phyloP scores from a whole-genome alignment of 2,797 vertebrate genomes.

The Mormyrops boulengeri region DNA sequence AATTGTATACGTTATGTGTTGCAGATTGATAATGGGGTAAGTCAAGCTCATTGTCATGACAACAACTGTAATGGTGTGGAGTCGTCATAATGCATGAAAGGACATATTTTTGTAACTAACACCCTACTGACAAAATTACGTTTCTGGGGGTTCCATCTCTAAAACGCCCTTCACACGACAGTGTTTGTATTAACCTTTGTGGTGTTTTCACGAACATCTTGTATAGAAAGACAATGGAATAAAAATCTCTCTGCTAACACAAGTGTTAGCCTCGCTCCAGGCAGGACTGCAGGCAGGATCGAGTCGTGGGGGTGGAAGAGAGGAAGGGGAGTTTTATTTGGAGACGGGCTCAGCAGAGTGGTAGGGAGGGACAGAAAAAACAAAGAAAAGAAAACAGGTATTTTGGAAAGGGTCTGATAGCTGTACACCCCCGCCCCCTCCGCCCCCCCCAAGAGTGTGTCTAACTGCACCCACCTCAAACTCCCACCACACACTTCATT shows the following conservation, averaged over 20 bases:
- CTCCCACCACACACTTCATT: not conserved
- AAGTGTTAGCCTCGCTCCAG: not conserved
- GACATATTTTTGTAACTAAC: not conserved
- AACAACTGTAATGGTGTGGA: not conserved
- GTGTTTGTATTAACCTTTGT: not conserved
- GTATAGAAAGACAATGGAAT: not conserved
- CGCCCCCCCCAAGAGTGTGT: not conserved
- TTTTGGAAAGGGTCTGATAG: not conserved
- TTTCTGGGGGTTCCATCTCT: not conserved
- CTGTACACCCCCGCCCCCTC: not conserved
- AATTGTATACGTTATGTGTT: not conserved
- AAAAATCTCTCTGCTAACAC: not conserved
- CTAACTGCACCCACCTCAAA: not conserved
- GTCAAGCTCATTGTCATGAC: not conserved
- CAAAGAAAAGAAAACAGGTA: not conserved
- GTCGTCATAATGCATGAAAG: not conserved
- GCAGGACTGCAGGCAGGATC: too few relatives aligned
- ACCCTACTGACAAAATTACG: not conserved
- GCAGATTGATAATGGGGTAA: not conserved
- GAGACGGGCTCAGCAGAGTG: not conserved
- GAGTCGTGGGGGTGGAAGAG: not conserved
- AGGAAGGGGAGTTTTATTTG: not conserved
- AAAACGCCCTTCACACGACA: not conserved
- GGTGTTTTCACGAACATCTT: not conserved
- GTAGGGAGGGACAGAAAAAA: not conserved